Percentiles rank a stretch among this genome's conserved stretches.
phyloP scores from a whole-genome alignment of 2,888 invertebrate genomes.

The Lepidochrysops patricia region DNA sequence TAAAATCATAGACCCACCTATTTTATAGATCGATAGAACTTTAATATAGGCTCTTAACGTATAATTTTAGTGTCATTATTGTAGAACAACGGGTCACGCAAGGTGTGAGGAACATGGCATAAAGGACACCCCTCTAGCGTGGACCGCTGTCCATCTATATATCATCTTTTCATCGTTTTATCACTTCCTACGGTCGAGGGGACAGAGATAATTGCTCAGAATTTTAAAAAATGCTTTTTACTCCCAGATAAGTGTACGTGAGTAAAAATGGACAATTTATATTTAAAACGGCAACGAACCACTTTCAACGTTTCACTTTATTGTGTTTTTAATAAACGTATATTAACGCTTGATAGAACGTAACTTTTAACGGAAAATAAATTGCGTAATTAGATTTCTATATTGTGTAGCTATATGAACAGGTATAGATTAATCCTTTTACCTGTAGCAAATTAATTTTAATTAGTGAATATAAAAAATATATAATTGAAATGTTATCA shows the following conservation, averaged over 20 bases:
- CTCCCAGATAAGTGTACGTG: background rate
- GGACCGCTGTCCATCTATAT: constrained; percentile 43
- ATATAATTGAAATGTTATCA: no score
- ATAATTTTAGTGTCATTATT: no score
- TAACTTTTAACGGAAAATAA: background rate
- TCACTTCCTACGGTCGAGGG: constrained; percentile 45
- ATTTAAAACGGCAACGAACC: background rate
- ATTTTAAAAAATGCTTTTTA: constrained; percentile 19
- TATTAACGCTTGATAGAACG: background rate
- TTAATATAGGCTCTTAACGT: no score
- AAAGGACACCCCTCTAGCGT: constrained; percentile 30
- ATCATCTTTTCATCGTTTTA: constrained; percentile 63
- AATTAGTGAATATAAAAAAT: no score
- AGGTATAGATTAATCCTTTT: no score
- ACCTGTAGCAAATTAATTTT: no score
- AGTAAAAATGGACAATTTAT: constrained; percentile 6
- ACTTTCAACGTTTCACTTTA: background rate
- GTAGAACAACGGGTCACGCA: background rate
- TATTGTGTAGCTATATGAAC: no score
- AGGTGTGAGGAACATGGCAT: constrained; percentile 20
- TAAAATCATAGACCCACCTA: no score
- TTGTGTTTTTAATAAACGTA: background rate
- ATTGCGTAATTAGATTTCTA: background rate
- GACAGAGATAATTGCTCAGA: constrained; percentile 43
- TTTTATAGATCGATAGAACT: no score